Conservation (phyloP, 2,797 vertebrate genomes). For the Bradypodion ventrale region DNA sequence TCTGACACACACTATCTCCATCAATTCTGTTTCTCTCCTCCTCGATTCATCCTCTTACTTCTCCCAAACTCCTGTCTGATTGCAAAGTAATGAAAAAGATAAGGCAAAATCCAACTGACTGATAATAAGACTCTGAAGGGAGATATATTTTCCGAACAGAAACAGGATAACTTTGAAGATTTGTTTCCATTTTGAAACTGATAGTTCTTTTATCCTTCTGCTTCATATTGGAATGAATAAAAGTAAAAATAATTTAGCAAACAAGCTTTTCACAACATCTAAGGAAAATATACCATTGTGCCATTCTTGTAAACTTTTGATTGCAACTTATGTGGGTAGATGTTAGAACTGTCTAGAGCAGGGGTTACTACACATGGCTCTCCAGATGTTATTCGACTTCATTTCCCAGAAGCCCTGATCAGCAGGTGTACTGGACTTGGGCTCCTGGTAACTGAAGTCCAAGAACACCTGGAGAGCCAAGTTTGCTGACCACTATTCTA, state of each 20-base stretch:
- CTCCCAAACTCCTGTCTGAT: constrained; percentile 38
- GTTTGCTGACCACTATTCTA: too few species aligned
- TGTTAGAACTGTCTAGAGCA: neutral
- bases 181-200: constrained; percentile 27
- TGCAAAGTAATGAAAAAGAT: constrained; percentile 8
- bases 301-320: neutral
- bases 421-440: too few species aligned
- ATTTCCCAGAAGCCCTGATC: too few species aligned
- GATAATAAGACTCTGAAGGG: neutral
- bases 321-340: constrained; percentile 2
- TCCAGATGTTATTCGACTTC: too few species aligned
- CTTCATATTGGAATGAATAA: neutral
- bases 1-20: neutral
- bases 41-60: too few species aligned
- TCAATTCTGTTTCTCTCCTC: neutral
- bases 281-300: constrained; percentile 1
- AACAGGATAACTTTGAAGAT: neutral
- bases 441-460: too few species aligned
- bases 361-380: too few species aligned
- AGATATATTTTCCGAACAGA: constrained; percentile 14
- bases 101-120: constrained; percentile 40
- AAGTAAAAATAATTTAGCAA: constrained; percentile 31
- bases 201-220: neutral
- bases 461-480: too few species aligned
- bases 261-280: neutral